phyloP scores from a whole-genome alignment of 2,797 vertebrate species.

The Oreochromis mossambicus region DNA sequence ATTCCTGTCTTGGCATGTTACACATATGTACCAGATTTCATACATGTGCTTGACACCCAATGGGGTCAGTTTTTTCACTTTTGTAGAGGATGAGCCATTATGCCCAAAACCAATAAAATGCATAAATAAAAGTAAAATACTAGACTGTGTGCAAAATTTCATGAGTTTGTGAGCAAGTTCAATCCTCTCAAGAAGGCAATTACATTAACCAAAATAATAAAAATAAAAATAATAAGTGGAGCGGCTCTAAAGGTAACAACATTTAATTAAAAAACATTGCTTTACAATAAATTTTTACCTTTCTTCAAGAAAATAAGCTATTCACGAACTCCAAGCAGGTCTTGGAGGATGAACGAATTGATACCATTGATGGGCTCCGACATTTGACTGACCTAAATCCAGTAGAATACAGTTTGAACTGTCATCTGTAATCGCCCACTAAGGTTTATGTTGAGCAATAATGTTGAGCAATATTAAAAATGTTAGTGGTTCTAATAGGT shows the following conservation, averaged over 20 bases:
- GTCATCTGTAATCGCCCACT: background rate
- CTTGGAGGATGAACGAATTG: background rate
- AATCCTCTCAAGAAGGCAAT: background rate
- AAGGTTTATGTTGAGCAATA: background rate
- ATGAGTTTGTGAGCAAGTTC: background rate
- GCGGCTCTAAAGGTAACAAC: background rate
- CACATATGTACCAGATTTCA: background rate
- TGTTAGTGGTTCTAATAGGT: background rate
- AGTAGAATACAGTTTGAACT: background rate
- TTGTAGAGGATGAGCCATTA: background rate
- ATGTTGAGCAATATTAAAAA: background rate
- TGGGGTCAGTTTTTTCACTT: background rate
- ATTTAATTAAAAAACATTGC: background rate
- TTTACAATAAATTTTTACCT: background rate
- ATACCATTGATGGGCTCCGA: background rate
- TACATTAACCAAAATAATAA: background rate
- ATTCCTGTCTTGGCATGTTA: background rate
- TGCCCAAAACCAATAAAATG: background rate
- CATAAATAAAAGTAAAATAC: background rate
- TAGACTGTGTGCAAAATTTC: background rate
- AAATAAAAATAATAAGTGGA: background rate
- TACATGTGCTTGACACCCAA: background rate
- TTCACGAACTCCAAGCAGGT: background rate
- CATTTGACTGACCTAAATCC: background rate
- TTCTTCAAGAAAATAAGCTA: background rate